Evolutionary conservation across 2,888 invertebrate species (phyloP).

Genomic region (Chymomyza amoena): DNA sequence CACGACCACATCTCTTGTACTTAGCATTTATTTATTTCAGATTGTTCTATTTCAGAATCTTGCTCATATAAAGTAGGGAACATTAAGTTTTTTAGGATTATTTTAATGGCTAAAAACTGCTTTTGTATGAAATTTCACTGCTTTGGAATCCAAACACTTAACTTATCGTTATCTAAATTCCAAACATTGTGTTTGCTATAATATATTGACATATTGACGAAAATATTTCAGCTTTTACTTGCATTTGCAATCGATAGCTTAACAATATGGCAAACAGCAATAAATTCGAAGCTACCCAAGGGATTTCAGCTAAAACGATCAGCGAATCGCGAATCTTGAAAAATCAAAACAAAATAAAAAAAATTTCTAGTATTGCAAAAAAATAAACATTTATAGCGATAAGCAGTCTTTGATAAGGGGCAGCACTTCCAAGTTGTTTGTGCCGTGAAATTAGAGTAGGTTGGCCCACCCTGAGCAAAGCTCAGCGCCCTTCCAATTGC

Average conservation of each 20-base stretch:
- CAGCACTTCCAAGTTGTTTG: constrained; percentile 27
- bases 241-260: constrained; percentile 52
- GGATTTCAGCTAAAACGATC: constrained; percentile 52
- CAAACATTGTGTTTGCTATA: background rate
- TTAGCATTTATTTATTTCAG: too few species aligned
- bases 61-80: too few species aligned
- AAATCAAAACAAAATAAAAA: constrained; percentile 43
- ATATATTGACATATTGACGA: background rate
- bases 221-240: background rate
- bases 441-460: constrained; percentile 13
- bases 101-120: too few species aligned
- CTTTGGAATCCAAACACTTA: background rate
- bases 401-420: constrained; percentile 53
- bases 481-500: background rate
- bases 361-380: background rate
- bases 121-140: too few species aligned
- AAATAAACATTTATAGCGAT: constrained; percentile 43
- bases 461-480: constrained; percentile 37
- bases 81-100: too few species aligned
- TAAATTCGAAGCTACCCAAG: constrained; percentile 32
- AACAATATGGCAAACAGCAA: constrained; percentile 38
- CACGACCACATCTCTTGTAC: too few species aligned
- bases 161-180: background rate
- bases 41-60: too few species aligned
- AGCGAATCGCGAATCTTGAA: constrained; percentile 26